Percentiles rank a stretch among this genome's conserved stretches.
phyloP scores from a whole-genome alignment of 2,797 vertebrate species.

The Paramormyrops hopkinsi region DNA sequence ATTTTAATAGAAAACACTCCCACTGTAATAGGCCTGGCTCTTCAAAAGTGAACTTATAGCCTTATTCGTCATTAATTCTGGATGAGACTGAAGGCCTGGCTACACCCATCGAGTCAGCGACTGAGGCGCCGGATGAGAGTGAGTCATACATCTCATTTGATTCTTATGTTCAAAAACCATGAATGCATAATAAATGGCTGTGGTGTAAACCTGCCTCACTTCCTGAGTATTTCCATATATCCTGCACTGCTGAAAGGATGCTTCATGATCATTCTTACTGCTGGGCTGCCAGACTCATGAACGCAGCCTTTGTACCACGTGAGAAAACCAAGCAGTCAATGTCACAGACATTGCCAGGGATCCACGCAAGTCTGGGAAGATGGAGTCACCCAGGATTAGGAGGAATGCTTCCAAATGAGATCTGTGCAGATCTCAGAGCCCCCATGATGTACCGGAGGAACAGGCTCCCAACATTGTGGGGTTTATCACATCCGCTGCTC shows the following conservation, averaged over 20 bases:
- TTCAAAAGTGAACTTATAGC: neutral
- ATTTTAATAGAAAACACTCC: neutral
- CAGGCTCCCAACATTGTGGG: neutral
- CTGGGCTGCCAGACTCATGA: neutral
- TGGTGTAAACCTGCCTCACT: neutral
- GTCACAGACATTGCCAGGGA: neutral
- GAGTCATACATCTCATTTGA: slow-evolving; percentile 1
- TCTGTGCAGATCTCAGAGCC: neutral
- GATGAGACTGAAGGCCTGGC: neutral
- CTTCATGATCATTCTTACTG: neutral
- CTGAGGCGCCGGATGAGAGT: neutral
- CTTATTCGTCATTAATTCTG: neutral
- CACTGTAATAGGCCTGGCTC: neutral
- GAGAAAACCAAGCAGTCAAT: neutral
- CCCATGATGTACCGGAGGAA: neutral
- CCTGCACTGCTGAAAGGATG: neutral
- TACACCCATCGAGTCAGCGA: neutral
- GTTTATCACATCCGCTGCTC: neutral
- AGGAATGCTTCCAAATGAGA: neutral
- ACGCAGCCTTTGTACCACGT: neutral
- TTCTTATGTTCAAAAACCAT: neutral
- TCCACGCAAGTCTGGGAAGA: neutral
- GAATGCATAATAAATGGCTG: neutral
- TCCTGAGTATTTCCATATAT: neutral
- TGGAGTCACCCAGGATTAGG: neutral